These are phyloP conservation scores for Pyrgilauda ruficollis DNA, from an alignment of 2,113 vertebrate genomes.

Conservation along the genomic window DNA sequence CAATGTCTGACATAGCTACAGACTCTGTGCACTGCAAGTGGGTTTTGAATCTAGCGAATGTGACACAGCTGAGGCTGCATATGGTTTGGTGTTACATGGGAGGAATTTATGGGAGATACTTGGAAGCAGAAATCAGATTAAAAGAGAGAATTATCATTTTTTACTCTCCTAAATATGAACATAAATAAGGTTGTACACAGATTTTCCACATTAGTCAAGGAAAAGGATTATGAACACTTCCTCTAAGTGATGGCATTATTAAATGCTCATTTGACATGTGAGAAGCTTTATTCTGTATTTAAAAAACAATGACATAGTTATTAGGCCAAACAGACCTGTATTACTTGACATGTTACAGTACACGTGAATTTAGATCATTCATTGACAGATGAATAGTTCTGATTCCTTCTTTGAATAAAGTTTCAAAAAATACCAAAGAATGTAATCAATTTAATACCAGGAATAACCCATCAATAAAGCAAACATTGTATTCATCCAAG, in stretches of 20 bases:
- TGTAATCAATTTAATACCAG: background rate
- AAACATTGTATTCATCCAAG: background rate
- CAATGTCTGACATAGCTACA: background rate
- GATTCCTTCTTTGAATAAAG: background rate
- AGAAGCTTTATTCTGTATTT: background rate
- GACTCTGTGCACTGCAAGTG: background rate
- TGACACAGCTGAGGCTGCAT: constrained; percentile 23
- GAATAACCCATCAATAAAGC: background rate
- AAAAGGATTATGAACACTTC: constrained; percentile 18
- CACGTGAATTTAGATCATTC: background rate
- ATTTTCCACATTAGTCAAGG: background rate
- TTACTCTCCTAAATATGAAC: background rate
- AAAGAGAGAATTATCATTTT: constrained; percentile 2
- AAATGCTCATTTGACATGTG: background rate
- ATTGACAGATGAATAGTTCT: background rate
- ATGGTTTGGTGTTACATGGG: constrained; percentile 9
- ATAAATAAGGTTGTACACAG: background rate
- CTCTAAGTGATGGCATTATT: background rate
- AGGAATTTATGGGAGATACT: constrained; percentile 15
- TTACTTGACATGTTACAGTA: background rate
- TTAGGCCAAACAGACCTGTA: background rate
- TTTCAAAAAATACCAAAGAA: background rate
- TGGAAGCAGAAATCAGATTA: constrained; percentile 42
- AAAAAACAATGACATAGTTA: background rate
- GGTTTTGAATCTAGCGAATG: background rate